A percentile compares a stretch with the other conserved stretches of the same genome.
phyloP scores from a whole-genome alignment of 2,797 vertebrate species.

The Brotogeris chrysoptera region DNA sequence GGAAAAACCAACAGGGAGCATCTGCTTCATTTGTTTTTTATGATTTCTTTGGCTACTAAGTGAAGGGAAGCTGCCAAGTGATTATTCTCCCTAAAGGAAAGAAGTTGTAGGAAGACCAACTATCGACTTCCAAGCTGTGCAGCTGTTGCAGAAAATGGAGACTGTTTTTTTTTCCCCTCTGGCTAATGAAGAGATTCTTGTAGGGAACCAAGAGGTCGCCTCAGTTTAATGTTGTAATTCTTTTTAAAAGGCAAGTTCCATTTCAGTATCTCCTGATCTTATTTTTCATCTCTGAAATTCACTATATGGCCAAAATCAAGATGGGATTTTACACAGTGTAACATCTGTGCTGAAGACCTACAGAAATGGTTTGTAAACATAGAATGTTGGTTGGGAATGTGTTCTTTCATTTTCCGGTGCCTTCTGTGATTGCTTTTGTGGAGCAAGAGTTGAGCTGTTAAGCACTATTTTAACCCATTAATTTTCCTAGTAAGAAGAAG shows the following conservation, averaged over 20 bases:
- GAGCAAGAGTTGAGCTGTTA: background rate
- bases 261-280: background rate
- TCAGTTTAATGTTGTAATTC: background rate
- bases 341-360: background rate
- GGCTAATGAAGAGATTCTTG: background rate
- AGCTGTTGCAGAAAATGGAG: conserved; percentile 13
- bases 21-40: background rate
- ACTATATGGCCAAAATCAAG: background rate
- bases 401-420: background rate
- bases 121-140: background rate
- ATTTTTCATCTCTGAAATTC: background rate
- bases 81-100: background rate
- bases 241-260: background rate
- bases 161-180: background rate
- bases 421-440: background rate
- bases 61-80: background rate
- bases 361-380: background rate
- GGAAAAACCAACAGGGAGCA: background rate
- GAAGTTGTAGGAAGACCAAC: background rate
- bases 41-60: background rate
- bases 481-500: background rate
- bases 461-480: background rate
- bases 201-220: background rate
- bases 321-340: background rate
- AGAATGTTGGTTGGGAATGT: background rate